Evolutionary conservation across 1,140 invertebrate species (phyloP).

Genomic region (Aphis gossypii): DNA sequence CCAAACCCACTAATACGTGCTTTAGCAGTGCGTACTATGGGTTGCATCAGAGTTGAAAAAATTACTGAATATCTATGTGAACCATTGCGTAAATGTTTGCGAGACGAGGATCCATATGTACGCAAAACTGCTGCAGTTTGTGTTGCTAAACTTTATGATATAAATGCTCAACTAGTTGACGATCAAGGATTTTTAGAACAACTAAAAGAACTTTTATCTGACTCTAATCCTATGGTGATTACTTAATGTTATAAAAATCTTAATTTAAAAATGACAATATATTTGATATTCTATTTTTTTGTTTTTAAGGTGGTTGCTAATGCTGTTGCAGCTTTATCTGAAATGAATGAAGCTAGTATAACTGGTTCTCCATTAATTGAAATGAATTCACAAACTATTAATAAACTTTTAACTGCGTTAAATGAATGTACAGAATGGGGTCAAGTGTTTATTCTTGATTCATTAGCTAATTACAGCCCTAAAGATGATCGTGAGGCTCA

Average conservation of each 20-base stretch:
- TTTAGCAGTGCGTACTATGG: slow-evolving; percentile 98
- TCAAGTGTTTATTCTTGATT: slow-evolving; percentile 98
- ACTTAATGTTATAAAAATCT: slow-evolving; percentile 30
- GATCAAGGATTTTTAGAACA: slow-evolving; percentile 98
- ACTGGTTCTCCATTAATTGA: slow-evolving; percentile 92
- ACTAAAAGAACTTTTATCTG: slow-evolving; percentile 94
- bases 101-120: slow-evolving; percentile 99
- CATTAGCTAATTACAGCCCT: slow-evolving; percentile 95
- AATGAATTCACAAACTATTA: slow-evolving; percentile 97
- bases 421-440: slow-evolving; percentile 99
- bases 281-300: neutral
- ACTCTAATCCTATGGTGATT: slow-evolving; percentile 99
- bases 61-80: slow-evolving; percentile 99
- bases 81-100: slow-evolving; percentile 96
- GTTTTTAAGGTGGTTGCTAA: slow-evolving; percentile 88
- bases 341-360: slow-evolving; percentile 97
- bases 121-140: slow-evolving; percentile 99
- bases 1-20: slow-evolving; percentile 98
- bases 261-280: neutral
- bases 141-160: slow-evolving; percentile 99
- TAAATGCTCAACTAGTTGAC: slow-evolving; percentile 96
- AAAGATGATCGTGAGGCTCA: slow-evolving; percentile 99
- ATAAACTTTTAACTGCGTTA: slow-evolving; percentile 96
- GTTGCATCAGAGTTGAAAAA: slow-evolving; percentile 99
- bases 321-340: slow-evolving; percentile 97